Base-by-base conservation (phyloP, 2,797 vertebrate genomes). In the Bovichtus diacanthus region DNA sequence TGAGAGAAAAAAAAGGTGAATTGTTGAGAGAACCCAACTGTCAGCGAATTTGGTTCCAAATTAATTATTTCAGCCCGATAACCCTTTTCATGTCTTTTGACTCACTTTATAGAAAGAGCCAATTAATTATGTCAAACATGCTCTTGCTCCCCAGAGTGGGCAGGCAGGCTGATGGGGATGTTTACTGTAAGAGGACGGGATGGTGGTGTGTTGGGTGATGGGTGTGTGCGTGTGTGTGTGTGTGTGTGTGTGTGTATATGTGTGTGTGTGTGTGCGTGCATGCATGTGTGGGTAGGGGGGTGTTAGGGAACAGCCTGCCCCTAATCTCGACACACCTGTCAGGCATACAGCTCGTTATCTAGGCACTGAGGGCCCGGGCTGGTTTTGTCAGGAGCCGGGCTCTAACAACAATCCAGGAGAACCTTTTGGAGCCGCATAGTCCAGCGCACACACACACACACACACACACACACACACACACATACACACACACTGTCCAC, bases 81-180 rank as follows among this genome's bases (percentile, higher is more conserved):
- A 97, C 96, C 96, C 96, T 96, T 96, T 96, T 97, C 96, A 97
- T 97, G 95, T 96, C 96, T 96, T 90, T 94, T 96, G 96, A 96
- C 96, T 96, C 95, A 95, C 96, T 97, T 95, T 97, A 96, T 94
- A 95, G 95, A 97, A 96, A 97, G 84, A 97, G 95, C 96, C 96
- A 97, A 97, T 97, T 97, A 97, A 97, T 97, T 96, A 96, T 96
- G 96, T 97, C 96, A 97, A 97, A 97, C 96, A 96, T 95, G 95
- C 93, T 96, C 82, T 80, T 91, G 94, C 95, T 96, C 95, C 80
- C 70, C 95, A 94, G 96, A 95, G 92, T 88, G 63, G 94, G 89
- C 92, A 67, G 83, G 78, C 91, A 85, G 93, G 92, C 94, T 96
- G 96, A 96, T 96, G 96, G 96, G 95, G 93, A 95, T 97, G 96